Base-by-base conservation (phyloP, 2,113 vertebrate species). In the Pelodiscus sinensis region DNA sequence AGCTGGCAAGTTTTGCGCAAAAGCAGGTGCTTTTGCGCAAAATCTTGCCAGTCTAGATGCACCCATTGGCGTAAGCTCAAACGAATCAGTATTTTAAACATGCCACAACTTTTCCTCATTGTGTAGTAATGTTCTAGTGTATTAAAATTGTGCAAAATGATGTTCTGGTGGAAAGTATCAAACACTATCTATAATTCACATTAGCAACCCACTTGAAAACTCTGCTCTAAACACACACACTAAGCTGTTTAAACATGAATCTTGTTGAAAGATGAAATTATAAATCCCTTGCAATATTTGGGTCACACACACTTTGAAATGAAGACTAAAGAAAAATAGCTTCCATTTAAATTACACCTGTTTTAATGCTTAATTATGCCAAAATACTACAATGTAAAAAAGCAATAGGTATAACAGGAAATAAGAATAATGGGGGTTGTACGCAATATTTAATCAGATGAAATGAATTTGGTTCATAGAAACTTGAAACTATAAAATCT, bases 261-360 rank as follows among this genome's bases (percentile, higher is more conserved):
- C 5, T 80, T 77, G 38, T 4, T 93, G 86, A 96, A 96, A 94
- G 52, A 96, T 79, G 58, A 93, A 89, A 94, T 95, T 68, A 91
- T 83, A 93, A 71, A 44, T 29, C 85, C 24, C 51, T 58, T 11
- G 56, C 31, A 88, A 73, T 60, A 82, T 87, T 91, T 94, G 38
- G 38, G 60, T 94, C 92, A 1, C 13, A 88, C 3, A 55, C n/a
- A 78, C 25, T 90, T 79, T 71, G 89, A 95, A 96, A 96, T 77
- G 50, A 86, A 50, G 44, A 58, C 55, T 91, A 85, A 94, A 79
- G 50, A 89, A 92, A 90, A 96, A 77, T 3, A 8, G 8, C 60
- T 95, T 80, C 38, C 21, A 81, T 92, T 95, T 87, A 93, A 95
- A 85, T 87, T 85, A 73, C 16, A 56, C 21, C 87, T 86, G 7